phyloP scores from a whole-genome alignment of 1,140 invertebrate genomes.

The Cotesia typhae region DNA sequence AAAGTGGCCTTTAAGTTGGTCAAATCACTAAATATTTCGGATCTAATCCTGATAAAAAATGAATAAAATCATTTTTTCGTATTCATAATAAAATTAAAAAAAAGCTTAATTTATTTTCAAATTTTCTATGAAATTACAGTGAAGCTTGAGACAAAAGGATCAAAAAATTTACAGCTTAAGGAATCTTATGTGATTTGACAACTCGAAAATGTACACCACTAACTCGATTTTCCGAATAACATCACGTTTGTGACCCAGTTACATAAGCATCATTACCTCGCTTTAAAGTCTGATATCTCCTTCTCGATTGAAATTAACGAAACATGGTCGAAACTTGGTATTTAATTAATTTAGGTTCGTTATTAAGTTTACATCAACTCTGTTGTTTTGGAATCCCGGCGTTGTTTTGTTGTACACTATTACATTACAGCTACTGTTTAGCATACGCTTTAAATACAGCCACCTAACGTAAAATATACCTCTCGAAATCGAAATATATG shows the following conservation, averaged over 20 bases:
- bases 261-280: conserved; percentile 26
- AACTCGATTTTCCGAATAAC: conserved; percentile 29
- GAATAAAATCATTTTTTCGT: too few relatives aligned
- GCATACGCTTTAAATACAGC: not conserved
- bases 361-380: conserved; percentile 31
- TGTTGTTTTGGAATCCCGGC: not conserved
- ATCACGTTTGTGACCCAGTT: conserved; percentile 28
- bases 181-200: too few relatives aligned
- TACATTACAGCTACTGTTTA: not conserved
- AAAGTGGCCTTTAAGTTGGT: too few relatives aligned
- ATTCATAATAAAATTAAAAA: too few relatives aligned
- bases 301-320: conserved; percentile 18
- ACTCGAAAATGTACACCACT: not conserved
- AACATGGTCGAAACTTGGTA: conserved; percentile 28
- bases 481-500: not conserved
- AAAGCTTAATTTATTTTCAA: too few relatives aligned
- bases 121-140: too few relatives aligned
- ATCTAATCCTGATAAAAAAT: too few relatives aligned
- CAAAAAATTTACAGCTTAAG: too few relatives aligned
- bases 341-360: conserved; percentile 30
- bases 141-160: too few relatives aligned
- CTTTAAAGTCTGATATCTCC: conserved; percentile 16
- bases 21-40: too few relatives aligned
- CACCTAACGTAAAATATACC: not conserved
- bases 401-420: not conserved